Percentiles rank a stretch among this genome's conserved stretches.
These are phyloP conservation scores for Sternarchorhynchus goeldii DNA, from an alignment of 2,797 vertebrate genomes.

Conservation along the genomic window DNA sequence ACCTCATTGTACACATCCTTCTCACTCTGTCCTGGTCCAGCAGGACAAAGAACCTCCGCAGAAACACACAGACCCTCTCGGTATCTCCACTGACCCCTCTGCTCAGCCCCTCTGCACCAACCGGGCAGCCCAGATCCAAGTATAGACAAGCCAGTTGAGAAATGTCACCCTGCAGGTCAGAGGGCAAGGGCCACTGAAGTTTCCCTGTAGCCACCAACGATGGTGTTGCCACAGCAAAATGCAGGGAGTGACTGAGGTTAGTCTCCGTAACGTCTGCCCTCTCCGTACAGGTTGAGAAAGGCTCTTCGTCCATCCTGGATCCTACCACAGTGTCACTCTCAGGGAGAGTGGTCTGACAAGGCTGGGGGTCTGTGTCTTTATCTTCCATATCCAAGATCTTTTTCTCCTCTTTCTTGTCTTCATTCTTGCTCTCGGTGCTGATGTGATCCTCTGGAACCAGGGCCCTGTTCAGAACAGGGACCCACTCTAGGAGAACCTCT, in stretches of 20 bases:
- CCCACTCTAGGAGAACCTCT: slow-evolving; percentile 82
- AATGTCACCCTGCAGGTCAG: slow-evolving; percentile 75
- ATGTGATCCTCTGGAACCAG: slow-evolving; percentile 62
- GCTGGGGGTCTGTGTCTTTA: slow-evolving; percentile 43
- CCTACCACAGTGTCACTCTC: slow-evolving; percentile 4
- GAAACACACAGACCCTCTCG: slow-evolving; percentile 69
- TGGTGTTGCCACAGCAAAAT: slow-evolving; percentile 27
- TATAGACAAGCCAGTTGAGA: slow-evolving; percentile 83
- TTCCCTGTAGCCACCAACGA: slow-evolving; percentile 50
- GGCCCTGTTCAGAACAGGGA: slow-evolving; percentile 76
- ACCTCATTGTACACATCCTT: slow-evolving; percentile 80
- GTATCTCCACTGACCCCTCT: not conserved
- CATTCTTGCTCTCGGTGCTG: slow-evolving; percentile 33
- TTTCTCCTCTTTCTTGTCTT: slow-evolving; percentile 54
- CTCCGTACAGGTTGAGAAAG: not conserved
- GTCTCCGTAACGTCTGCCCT: slow-evolving; percentile 45
- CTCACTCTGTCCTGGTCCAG: slow-evolving; percentile 87
- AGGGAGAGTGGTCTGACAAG: slow-evolving; percentile 40
- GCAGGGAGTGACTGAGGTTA: slow-evolving; percentile 35
- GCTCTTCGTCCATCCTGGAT: not conserved
- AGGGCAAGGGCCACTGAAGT: slow-evolving; percentile 67
- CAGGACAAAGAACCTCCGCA: slow-evolving; percentile 88
- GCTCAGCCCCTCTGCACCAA: not conserved
- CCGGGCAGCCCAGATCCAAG: slow-evolving; percentile 78
- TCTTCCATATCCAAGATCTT: slow-evolving; percentile 50